Evolutionary conservation across 2,888 invertebrate species (phyloP), one percentile per base, ranked within the genome.

Genomic region (Steinernema scapterisci): DNA sequence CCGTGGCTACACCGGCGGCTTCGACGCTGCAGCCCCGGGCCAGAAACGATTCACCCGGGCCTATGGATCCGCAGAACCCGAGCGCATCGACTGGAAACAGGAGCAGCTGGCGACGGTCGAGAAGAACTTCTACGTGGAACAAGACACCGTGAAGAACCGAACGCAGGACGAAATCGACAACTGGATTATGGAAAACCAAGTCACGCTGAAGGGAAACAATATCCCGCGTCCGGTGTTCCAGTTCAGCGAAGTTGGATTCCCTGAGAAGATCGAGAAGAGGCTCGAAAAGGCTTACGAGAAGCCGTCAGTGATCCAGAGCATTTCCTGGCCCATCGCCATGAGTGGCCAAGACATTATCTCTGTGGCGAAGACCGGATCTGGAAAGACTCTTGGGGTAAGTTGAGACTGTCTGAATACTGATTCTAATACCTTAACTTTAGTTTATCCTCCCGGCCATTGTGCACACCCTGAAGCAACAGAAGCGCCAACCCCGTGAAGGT

Each of bases 341-440:
- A 92, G 92, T 85, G 97, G 97, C 0, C 92, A 93, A 86, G 97
- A 97, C 89, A 89, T 97, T 88, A 96, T 97, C 88, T 97, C 97
- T 9, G 96, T 97, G 80, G 97, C 97, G 0, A 96, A 84, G 54
- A 86, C 91, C 19, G 91, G 90, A 45, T 89, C 89, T 86, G 95
- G 95, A 0, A 97, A 97, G 90, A 97, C 97, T 0, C 90, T 97
- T 75, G 97, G 95, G 19, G 83, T 80, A 75, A 95, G 89, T 78
- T 38, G 44, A 38, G 43, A 21, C 25, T n/a, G n/a, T n/a, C n/a
- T n/a, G n/a, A n/a, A 25, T 70, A 70, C 3, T 70, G 43, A 44
- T 2, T 6, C 52, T 23, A 52, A 6, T 38, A 6, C 48, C 11
- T 56, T 44, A 54, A 25, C 48, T 88, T 75, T 85, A 89, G 94